phyloP scores from a whole-genome alignment of 1,140 invertebrate genomes.

The Drusus annulatus region DNA sequence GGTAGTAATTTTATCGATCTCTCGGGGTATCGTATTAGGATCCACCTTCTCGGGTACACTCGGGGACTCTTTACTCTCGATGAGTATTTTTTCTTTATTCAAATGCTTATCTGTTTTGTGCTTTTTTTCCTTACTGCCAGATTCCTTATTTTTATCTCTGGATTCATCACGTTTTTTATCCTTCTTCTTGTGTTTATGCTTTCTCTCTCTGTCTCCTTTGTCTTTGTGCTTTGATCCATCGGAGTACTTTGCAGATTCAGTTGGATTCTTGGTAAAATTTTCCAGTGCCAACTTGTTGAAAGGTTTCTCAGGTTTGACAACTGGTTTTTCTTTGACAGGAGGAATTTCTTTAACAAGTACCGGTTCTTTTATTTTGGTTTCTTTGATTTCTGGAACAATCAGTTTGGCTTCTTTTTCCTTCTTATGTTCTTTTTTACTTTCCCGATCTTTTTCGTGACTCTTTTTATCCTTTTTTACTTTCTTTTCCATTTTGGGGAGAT shows the following conservation, averaged over 20 bases:
- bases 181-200: constrained; percentile 72
- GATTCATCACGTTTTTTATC: constrained; percentile 71
- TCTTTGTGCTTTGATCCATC: constrained; percentile 69
- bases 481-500: constrained; percentile 66
- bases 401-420: constrained; percentile 65
- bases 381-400: constrained; percentile 64
- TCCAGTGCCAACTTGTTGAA: constrained; percentile 69
- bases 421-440: constrained; percentile 70
- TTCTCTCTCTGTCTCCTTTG: constrained; percentile 67
- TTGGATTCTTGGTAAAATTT: constrained; percentile 67
- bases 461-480: constrained; percentile 72
- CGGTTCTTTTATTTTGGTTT: constrained; percentile 67
- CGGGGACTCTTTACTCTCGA: constrained; percentile 65
- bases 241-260: constrained; percentile 62
- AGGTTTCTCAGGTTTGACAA: constrained; percentile 68
- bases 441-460: constrained; percentile 71
- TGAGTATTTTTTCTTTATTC: constrained; percentile 65
- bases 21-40: constrained; percentile 56
- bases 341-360: constrained; percentile 62
- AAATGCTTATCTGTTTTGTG: constrained; percentile 74
- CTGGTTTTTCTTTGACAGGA: constrained; percentile 60
- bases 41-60: constrained; percentile 64
- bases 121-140: constrained; percentile 71
- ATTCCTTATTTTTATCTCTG: constrained; percentile 72
- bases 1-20: constrained; percentile 42